phyloP scores from a whole-genome alignment of 1,140 invertebrate genomes.

The Zophobas atratus region DNA sequence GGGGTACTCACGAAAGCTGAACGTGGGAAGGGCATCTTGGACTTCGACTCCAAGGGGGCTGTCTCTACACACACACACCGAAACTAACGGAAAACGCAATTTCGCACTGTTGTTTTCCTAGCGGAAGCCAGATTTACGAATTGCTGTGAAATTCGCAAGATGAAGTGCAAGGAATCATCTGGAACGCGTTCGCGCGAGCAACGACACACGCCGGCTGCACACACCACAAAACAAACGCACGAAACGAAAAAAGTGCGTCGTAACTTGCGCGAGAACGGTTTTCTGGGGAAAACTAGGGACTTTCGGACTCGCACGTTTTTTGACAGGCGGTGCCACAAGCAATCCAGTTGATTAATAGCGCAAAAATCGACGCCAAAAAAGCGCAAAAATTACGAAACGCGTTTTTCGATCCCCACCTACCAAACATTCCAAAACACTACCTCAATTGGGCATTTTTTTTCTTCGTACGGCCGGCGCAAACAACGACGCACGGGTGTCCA shows the following conservation, averaged over 20 bases:
- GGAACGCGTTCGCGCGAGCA: slow-evolving; percentile 31
- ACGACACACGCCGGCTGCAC: not conserved
- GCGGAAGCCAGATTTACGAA: slow-evolving; percentile 18
- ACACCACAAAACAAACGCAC: not conserved
- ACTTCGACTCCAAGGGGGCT: slow-evolving; percentile 5
- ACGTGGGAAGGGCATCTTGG: slow-evolving; percentile 27
- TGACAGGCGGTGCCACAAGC: not conserved
- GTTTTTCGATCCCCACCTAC: too few species aligned
- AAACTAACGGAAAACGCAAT: not conserved
- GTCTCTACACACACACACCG: not conserved
- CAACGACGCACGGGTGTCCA: too few species aligned
- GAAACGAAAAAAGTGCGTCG: not conserved
- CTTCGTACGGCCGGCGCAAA: too few species aligned
- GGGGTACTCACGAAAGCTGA: slow-evolving; percentile 24
- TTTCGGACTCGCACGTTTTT: not conserved
- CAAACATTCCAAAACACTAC: too few species aligned
- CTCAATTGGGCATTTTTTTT: too few species aligned
- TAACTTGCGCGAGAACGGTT: not conserved
- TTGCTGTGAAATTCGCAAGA: slow-evolving; percentile 32
- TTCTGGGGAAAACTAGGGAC: slow-evolving; percentile 4
- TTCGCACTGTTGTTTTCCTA: slow-evolving; percentile 18
- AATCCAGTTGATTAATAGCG: too few species aligned
- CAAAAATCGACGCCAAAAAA: not conserved
- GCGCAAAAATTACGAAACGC: not conserved
- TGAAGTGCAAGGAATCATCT: slow-evolving; percentile 43